Percentiles rank a stretch among this genome's conserved stretches.
These are phyloP conservation scores for Cryptocheilus praepositus DNA, from an alignment of 2,888 invertebrate species.

Conservation along the genomic window DNA sequence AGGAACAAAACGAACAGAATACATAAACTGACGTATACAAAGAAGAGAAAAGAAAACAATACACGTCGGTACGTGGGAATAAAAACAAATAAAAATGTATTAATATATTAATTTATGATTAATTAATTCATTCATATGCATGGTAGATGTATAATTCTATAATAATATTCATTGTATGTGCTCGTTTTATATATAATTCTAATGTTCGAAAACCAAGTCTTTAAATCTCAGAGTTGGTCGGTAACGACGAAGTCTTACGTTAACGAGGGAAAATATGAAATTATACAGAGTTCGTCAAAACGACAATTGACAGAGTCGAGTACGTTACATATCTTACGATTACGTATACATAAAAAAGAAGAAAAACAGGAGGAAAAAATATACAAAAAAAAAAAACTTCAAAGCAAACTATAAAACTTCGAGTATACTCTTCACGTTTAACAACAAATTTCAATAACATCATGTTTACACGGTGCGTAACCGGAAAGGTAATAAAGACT, in stretches of 20 bases:
- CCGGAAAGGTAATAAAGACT: slow-evolving; percentile 33
- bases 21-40: slow-evolving; percentile 5
- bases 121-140: slow-evolving; percentile 42
- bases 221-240: slow-evolving; percentile 51
- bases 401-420: too few relatives aligned
- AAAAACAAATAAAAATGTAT: slow-evolving; percentile 13
- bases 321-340: not conserved
- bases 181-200: slow-evolving; percentile 40
- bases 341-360: slow-evolving; percentile 1
- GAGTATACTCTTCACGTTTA: too few relatives aligned
- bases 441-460: too few relatives aligned
- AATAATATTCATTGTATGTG: slow-evolving; percentile 57
- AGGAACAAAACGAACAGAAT: not conserved
- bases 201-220: slow-evolving; percentile 50
- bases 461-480: slow-evolving; percentile 8
- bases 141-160: slow-evolving; percentile 52
- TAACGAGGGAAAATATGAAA: slow-evolving; percentile 23
- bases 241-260: slow-evolving; percentile 45
- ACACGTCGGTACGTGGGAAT: not conserved
- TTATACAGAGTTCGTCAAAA: slow-evolving; percentile 21
- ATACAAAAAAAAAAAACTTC: too few relatives aligned
- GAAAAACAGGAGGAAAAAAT: slow-evolving; percentile 12
- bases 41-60: not conserved
- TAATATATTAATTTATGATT: slow-evolving; percentile 48
- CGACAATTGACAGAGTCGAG: slow-evolving; percentile 22